Conservation (phyloP, 1,140 invertebrate species). For the Choristoneura fumiferana region DNA sequence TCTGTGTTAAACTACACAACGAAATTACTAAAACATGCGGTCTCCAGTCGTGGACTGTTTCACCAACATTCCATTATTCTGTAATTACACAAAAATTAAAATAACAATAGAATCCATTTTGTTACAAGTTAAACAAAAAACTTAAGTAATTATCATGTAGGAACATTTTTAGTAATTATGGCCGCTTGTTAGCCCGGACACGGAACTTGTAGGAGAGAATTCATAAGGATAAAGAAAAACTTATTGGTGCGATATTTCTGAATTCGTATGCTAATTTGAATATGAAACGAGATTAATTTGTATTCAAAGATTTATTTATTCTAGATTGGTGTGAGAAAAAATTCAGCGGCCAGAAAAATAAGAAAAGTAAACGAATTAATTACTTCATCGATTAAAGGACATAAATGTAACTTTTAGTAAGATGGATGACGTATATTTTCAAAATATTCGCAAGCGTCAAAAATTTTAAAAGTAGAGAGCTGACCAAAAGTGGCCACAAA, state of each 20-base stretch:
- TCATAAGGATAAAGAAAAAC: neutral
- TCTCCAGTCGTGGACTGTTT: constrained; percentile 19
- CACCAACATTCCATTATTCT: constrained; percentile 35
- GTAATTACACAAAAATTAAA: constrained; percentile 34
- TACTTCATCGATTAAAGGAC: no score
- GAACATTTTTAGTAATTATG: constrained; percentile 39
- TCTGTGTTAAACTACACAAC: neutral
- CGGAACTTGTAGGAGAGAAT: neutral
- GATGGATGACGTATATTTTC: no score
- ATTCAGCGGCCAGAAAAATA: no score
- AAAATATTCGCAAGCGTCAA: no score
- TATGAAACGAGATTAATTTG: no score
- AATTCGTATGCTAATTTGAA: no score
- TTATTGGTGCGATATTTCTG: no score
- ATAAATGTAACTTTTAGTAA: no score
- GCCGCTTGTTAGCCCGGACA: constrained; percentile 36
- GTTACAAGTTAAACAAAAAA: constrained; percentile 41
- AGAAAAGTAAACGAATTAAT: no score
- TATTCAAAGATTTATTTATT: no score
- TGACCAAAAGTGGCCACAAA: neutral
- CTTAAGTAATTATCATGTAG: constrained; percentile 43
- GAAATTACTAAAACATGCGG: constrained; percentile 8
- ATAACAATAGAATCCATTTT: constrained; percentile 42
- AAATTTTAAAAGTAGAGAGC: neutral
- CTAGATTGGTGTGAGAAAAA: no score